These are phyloP conservation scores for Tenthredo scrophulariae DNA, from an alignment of 2,888 invertebrate species.

Conservation along the genomic window DNA sequence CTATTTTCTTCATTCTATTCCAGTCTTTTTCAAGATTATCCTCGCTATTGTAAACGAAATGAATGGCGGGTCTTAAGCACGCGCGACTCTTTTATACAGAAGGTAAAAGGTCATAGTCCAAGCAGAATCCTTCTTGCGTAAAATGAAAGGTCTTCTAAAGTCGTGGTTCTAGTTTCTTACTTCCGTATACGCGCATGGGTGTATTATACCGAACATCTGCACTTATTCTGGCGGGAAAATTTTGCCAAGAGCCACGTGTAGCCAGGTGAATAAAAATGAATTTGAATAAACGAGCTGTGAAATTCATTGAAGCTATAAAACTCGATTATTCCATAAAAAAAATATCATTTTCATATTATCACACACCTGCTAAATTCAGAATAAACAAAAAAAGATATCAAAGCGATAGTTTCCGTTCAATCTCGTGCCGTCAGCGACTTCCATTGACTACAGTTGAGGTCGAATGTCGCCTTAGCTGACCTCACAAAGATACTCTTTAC, in stretches of 20 bases:
- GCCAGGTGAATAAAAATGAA: neutral
- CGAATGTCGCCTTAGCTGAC: conserved; percentile 46
- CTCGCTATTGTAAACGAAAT: conserved; percentile 19
- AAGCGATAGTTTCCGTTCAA: neutral
- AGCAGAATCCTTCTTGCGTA: conserved; percentile 36
- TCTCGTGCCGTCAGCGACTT: conserved; percentile 9
- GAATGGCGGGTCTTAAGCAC: conserved; percentile 41
- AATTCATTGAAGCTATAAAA: neutral
- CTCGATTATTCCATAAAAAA: neutral
- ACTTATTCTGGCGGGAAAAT: conserved; percentile 46
- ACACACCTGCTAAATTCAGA: neutral
- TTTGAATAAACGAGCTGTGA: neutral
- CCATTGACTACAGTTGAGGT: neutral
- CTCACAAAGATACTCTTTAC: conserved; percentile 34
- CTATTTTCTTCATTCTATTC: neutral
- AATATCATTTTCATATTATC: neutral
- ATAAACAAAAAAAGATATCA: neutral
- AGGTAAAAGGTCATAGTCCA: conserved; percentile 42
- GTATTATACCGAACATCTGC: conserved; percentile 34
- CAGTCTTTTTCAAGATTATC: conserved; percentile 37
- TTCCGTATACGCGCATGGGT: neutral
- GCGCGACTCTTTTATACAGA: conserved; percentile 39
- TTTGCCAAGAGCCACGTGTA: neutral
- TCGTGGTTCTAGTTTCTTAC: conserved; percentile 1
- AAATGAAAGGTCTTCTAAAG: conserved; percentile 8